phyloP scores from a whole-genome alignment of 1,140 invertebrate species.

The Rhyacophila brunnea region DNA sequence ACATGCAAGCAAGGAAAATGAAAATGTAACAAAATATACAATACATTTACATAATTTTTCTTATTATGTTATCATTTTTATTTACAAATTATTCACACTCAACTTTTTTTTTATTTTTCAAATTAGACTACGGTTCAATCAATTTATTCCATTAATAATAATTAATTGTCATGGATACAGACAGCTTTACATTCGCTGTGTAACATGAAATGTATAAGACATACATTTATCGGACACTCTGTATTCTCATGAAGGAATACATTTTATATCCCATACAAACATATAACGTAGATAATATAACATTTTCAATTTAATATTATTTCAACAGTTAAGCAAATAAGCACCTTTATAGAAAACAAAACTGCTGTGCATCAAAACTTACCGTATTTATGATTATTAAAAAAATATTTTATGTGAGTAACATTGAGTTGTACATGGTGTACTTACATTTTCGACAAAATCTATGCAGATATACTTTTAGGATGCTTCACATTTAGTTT shows the following conservation, averaged over 20 bases:
- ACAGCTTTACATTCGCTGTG: slow-evolving; percentile 2
- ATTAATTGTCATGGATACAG: slow-evolving; percentile 12
- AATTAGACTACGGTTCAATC: slow-evolving; percentile 8
- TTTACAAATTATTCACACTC: slow-evolving; percentile 27
- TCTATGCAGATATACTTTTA: too few relatives aligned
- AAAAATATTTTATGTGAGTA: too few relatives aligned
- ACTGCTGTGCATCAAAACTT: slow-evolving; percentile 10
- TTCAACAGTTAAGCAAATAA: slow-evolving; percentile 9
- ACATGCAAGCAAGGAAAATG: slow-evolving; percentile 23
- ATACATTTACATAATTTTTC: slow-evolving; percentile 10
- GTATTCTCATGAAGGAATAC: background rate
- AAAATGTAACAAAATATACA: slow-evolving; percentile 22
- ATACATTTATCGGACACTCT: slow-evolving; percentile 2
- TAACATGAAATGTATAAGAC: slow-evolving; percentile 15
- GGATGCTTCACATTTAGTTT: too few relatives aligned
- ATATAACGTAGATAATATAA: background rate
- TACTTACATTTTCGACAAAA: too few relatives aligned
- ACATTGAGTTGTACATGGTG: too few relatives aligned
- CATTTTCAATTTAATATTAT: slow-evolving; percentile 1
- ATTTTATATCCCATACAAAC: background rate
- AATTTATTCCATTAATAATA: slow-evolving; percentile 18
- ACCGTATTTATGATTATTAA: too few relatives aligned
- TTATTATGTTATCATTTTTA: slow-evolving; percentile 14
- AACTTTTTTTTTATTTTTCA: slow-evolving; percentile 11
- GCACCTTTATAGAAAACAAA: background rate